Percentiles rank a stretch among this genome's conserved stretches.
These are phyloP conservation scores for Myotis brandtii DNA, from an alignment of 2,113 vertebrate genomes.

Conservation along the genomic window DNA sequence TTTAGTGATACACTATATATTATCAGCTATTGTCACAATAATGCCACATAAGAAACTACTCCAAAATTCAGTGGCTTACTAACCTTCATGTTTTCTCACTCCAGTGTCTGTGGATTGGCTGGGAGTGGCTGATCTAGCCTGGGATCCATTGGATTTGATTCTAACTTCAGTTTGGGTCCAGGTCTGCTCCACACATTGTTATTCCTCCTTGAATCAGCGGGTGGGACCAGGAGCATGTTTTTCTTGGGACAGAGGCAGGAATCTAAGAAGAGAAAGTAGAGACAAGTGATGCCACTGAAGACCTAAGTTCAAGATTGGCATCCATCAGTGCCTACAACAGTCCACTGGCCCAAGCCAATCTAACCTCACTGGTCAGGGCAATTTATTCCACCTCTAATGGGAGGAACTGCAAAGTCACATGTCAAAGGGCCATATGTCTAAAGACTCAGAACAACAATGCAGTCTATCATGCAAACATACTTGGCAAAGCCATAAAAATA, in stretches of 20 bases:
- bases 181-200: neutral
- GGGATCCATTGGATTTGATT: neutral
- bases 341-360: neutral
- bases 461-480: neutral
- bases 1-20: neutral
- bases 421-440: neutral
- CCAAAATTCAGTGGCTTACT: neutral
- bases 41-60: neutral
- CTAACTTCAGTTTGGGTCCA: neutral
- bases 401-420: neutral
- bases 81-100: neutral
- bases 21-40: neutral
- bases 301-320: neutral
- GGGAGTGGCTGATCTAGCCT: neutral
- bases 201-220: neutral
- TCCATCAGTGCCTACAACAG: neutral
- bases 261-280: neutral
- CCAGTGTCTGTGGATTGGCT: neutral
- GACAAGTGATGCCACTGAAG: neutral
- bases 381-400: neutral
- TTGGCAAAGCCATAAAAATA: conserved; percentile 22
- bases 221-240: neutral
- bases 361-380: neutral
- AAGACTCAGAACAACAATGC: neutral
- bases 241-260: neutral